Base-by-base conservation (phyloP, 2,888 invertebrate genomes). In the Smittia sp. region DNA sequence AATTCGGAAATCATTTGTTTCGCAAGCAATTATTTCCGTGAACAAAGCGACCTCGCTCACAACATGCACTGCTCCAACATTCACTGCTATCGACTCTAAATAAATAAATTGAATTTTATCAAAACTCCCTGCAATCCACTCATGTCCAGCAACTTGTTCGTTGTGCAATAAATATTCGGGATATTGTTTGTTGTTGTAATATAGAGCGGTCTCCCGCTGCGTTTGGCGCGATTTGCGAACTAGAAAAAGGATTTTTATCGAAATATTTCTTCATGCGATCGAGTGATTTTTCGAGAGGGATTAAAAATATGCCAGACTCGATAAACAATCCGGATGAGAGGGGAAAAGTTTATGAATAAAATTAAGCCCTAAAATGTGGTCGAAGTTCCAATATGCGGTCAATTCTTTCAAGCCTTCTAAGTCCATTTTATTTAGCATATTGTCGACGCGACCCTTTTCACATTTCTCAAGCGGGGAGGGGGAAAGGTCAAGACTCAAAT, bases 281-380 rank as follows among this genome's bases (percentile, higher is more conserved):
- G 46, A 46, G 11, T 46, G 46, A 46, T 11, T 15, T 46, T 46
- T 46, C 46, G 46, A 11, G n/a, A 15, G 15, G 46, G 15, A 46
- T 46, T 46, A 46, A 11, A 46, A 46, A 11, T n/a, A n/a, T 46
- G 11, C 15, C 15, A 15, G 46, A 46, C 46, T 46, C 46, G 15
- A 46, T 46, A 46, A 46, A 46, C n/a, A n/a, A 46, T 46, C n/a
- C 9, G 32, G 32, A 32, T 3, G 3, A 32, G 46, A 46, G 15
- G n/a, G n/a, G n/a, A 46, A 46, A 46, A 46, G 46, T 46, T 46
- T 46, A 46, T 46, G 46, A 46, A 46, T 46, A 46, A 15, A 46
- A 46, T 15, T 46, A 46, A 46, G n/a, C 46, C 46, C 11, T 46
- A 46, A 46, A 46, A 46, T 46, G 46, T 46, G 46, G 15, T n/a